A percentile compares a stretch with the other conserved stretches of the same genome.
These are phyloP conservation scores for Caenorhabditis becei DNA, from an alignment of 2,888 invertebrate species.

Conservation along the genomic window DNA sequence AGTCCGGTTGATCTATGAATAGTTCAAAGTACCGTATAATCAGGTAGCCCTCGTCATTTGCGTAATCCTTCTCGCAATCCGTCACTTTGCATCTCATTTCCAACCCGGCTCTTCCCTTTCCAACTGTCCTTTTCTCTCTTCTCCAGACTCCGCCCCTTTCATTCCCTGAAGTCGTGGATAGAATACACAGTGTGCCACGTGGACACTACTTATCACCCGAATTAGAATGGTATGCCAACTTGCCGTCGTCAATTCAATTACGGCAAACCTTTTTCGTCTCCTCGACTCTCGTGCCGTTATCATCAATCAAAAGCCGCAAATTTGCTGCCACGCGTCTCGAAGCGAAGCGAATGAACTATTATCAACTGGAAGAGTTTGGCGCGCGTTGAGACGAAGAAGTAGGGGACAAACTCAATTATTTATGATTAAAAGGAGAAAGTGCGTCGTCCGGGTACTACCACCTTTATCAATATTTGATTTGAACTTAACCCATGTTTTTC, in stretches of 20 bases:
- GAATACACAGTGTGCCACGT: conserved; percentile 28
- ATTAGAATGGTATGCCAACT: conserved; percentile 29
- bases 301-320: conserved; percentile 50
- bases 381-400: conserved; percentile 24
- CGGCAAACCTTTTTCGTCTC: conserved; percentile 30
- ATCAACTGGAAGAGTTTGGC: conserved; percentile 25
- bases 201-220: conserved; percentile 18
- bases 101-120: conserved; percentile 10
- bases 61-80: conserved; percentile 39
- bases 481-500: conserved; percentile 45
- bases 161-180: neutral
- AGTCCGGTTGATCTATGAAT: conserved; percentile 36
- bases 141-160: conserved; percentile 12
- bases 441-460: conserved; percentile 39
- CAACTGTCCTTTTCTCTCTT: conserved; percentile 4
- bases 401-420: conserved; percentile 44
- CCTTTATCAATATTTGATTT: conserved; percentile 59
- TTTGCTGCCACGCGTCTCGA: conserved; percentile 45
- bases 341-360: conserved; percentile 40
- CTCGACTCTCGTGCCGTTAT: conserved; percentile 31
- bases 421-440: conserved; percentile 46
- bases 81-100: conserved; percentile 42
- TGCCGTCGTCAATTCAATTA: conserved; percentile 31
- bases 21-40: conserved; percentile 56
- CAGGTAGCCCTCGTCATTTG: conserved; percentile 44